Base-by-base conservation (phyloP, 2,888 invertebrate genomes). In the Odontothrips loti region DNA sequence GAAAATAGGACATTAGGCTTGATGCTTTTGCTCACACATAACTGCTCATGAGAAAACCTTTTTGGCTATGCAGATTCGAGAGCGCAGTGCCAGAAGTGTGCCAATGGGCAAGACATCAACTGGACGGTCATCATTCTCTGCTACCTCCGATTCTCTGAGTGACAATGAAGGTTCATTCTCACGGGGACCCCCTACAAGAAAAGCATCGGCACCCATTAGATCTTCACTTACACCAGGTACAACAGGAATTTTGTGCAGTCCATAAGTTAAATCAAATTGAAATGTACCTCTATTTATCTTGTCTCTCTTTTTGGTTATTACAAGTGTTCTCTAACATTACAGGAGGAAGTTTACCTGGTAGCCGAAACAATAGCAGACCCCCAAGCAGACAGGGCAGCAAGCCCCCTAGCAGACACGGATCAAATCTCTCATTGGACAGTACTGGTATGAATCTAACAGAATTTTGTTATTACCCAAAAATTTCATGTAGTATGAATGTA, bases 321-420 rank as follows among this genome's bases (percentile, higher is more conserved):
- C 17, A 23, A 82, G 51, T 79, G 27, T 34, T 75, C 79, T 68
- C 10, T 47, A 47, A 8, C 78, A 51, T 34, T 83, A 29, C 82
- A 87, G 87, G 86, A 82, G 87, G 88, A 80, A 88, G 88, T 84
- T 85, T 89, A 29, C 91, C 91, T 68, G 92, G 93, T 83, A 93
- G 93, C 83, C 91, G 96, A 86, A 96, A 96, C 79, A 92, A 93
- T 82, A 96, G 96, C 82, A 91, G 96, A 85, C 94, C 96, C 79
- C 93, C 94, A 51, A 95, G 96, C 84, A 90, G 96, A 84, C 91
- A 94, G 82, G 95, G 96, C 83, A 96, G 96, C 83, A 96, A 97
- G 88, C 97, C 97, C 83, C 95, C 96, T 34, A 97, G 97, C 84
- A 92, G 97, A 85, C 96, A 97, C 86, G 97, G 97, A 84, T 97